Evolutionary conservation across 2,888 invertebrate genomes (phyloP).

Genomic region (Morpho deidamia): DNA sequence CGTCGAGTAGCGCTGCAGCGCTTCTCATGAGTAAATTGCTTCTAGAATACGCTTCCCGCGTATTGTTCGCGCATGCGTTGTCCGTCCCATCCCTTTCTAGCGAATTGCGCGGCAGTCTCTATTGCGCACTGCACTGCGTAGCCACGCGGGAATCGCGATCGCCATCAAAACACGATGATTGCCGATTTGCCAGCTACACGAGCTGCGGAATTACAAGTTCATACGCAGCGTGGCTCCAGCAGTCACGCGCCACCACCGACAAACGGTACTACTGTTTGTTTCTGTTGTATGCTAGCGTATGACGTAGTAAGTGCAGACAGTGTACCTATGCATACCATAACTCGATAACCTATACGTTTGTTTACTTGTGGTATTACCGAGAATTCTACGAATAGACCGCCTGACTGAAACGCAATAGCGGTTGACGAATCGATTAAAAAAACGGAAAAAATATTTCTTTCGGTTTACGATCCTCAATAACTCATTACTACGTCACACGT

Average conservation of each 20-base stretch:
- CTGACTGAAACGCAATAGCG: neutral
- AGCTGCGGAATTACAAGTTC: slow-evolving; percentile 41
- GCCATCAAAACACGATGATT: slow-evolving; percentile 52
- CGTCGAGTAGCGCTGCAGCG: slow-evolving; percentile 22
- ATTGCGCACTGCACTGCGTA: slow-evolving; percentile 52
- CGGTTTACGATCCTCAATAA: neutral
- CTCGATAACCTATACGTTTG: slow-evolving; percentile 4
- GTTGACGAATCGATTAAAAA: neutral
- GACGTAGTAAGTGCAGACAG: slow-evolving; percentile 39
- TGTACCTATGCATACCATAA: slow-evolving; percentile 5
- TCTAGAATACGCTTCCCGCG: slow-evolving; percentile 70
- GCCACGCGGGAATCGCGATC: slow-evolving; percentile 42
- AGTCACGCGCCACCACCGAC: slow-evolving; percentile 32
- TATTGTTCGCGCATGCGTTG: slow-evolving; percentile 62
- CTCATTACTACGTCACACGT: slow-evolving; percentile 21
- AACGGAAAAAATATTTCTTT: neutral
- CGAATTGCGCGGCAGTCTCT: slow-evolving; percentile 63
- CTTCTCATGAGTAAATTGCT: slow-evolving; percentile 31
- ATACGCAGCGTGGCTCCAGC: slow-evolving; percentile 32
- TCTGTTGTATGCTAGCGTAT: slow-evolving; percentile 41
- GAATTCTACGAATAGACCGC: slow-evolving; percentile 7
- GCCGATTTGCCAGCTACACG: slow-evolving; percentile 52
- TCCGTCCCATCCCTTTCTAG: slow-evolving; percentile 48
- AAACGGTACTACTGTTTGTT: slow-evolving; percentile 52
- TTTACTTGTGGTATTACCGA: slow-evolving; percentile 11